phyloP scores from a whole-genome alignment of 2,888 invertebrate species.

The Cerastoderma edule region DNA sequence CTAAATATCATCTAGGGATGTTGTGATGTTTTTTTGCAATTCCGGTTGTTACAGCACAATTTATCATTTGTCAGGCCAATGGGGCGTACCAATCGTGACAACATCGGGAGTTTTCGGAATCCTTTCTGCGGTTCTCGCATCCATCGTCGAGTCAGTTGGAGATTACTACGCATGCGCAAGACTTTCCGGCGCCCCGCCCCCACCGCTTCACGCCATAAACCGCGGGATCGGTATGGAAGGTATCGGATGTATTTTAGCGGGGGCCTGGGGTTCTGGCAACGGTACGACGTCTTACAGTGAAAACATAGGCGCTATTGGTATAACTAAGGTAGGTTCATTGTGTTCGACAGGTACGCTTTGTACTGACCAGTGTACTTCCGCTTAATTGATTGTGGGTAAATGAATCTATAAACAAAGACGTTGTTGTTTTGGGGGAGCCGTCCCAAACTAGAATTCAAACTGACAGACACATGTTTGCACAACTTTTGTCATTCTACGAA shows the following conservation, averaged over 20 bases:
- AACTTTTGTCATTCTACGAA: neutral
- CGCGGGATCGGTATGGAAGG: constrained; percentile 92
- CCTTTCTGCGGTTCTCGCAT: constrained; percentile 78
- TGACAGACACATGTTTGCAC: neutral
- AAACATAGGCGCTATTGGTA: constrained; percentile 95
- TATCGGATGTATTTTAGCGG: constrained; percentile 91
- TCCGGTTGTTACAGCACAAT: too few species aligned
- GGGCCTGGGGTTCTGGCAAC: constrained; percentile 93
- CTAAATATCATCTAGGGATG: neutral
- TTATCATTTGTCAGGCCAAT: constrained; percentile 75
- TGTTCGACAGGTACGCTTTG: too few species aligned
- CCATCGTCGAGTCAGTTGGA: constrained; percentile 86
- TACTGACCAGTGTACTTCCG: neutral
- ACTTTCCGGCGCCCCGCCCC: constrained; percentile 89
- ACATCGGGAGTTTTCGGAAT: constrained; percentile 78
- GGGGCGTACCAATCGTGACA: constrained; percentile 80
- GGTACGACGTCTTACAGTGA: constrained; percentile 95
- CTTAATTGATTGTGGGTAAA: neutral
- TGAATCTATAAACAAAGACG: neutral
- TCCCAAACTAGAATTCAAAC: neutral
- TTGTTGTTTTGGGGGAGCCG: neutral
- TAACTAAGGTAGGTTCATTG: constrained; percentile 91
- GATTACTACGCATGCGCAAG: constrained; percentile 94
- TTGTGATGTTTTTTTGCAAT: neutral
- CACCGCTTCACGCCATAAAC: constrained; percentile 94